A percentile compares a stretch with the other conserved stretches of the same genome.
These are phyloP conservation scores for Bergia sp. DNA, from an alignment of 92 coral and sea anemone species.

Conservation along the genomic window DNA sequence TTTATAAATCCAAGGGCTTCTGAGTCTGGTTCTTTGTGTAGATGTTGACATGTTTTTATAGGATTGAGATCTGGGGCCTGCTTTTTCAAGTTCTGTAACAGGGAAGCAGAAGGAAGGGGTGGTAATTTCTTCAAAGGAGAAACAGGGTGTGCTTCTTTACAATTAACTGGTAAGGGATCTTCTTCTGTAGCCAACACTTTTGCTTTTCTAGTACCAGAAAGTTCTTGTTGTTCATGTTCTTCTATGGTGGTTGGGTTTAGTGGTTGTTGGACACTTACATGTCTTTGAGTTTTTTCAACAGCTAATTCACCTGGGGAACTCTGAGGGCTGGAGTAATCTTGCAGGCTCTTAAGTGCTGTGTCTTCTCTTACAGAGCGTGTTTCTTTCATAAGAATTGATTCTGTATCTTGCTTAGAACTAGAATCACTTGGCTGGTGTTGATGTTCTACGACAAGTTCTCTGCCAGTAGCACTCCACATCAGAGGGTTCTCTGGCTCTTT, in stretches of 20 bases:
- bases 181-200: background rate
- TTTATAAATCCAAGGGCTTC: background rate
- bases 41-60: background rate
- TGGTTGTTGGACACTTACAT: background rate
- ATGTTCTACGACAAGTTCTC: slow-evolving; percentile 2
- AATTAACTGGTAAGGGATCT: background rate
- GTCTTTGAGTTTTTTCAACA: background rate
- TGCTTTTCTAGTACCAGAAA: background rate
- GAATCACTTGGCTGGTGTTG: background rate
- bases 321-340: slow-evolving; percentile 37
- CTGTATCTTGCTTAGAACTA: background rate
- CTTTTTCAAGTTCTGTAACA: slow-evolving; percentile 48
- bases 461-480: slow-evolving; percentile 27
- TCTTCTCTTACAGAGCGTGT: background rate
- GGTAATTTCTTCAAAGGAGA: slow-evolving; percentile 46
- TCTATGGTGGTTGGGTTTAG: background rate
- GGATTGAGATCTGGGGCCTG: slow-evolving; percentile 28
- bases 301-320: background rate
- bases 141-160: background rate
- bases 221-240: background rate
- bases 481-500: background rate
- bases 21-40: background rate
- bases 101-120: slow-evolving; percentile 67
- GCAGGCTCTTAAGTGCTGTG: slow-evolving; percentile 13
- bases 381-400: background rate